Evolutionary conservation across 2,797 vertebrate genomes (phyloP).

Genomic region (Darevskia mixta): DNA sequence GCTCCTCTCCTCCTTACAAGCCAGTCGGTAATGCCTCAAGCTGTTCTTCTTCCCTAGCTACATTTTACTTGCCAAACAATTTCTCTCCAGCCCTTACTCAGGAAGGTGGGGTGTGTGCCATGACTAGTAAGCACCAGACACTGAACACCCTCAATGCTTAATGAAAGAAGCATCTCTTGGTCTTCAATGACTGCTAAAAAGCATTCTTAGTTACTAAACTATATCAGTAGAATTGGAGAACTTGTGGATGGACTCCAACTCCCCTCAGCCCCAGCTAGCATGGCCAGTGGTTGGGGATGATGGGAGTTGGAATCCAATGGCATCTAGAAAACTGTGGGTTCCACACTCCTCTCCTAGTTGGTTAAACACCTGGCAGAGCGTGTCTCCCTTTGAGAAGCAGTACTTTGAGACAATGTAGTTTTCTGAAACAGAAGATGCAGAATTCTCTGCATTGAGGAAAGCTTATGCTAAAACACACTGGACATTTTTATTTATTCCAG

Average conservation of each 20-base stretch:
- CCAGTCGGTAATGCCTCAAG: background rate
- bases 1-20: background rate
- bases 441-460: background rate
- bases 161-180: background rate
- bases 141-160: background rate
- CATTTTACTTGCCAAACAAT: background rate
- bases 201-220: background rate
- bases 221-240: background rate
- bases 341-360: background rate
- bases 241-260: background rate
- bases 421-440: background rate
- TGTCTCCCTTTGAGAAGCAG: background rate
- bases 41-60: background rate
- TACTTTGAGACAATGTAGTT: background rate
- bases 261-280: too few species aligned
- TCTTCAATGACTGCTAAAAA: background rate
- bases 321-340: background rate
- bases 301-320: too few species aligned
- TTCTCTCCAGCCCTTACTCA: background rate
- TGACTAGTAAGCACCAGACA: background rate
- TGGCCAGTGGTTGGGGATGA: too few species aligned
- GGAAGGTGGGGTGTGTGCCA: background rate
- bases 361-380: background rate
- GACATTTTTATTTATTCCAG: slow-evolving; percentile 4
- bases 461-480: background rate